Evolutionary conservation across 1,140 invertebrate species (phyloP).

Genomic region (Manduca sexta): DNA sequence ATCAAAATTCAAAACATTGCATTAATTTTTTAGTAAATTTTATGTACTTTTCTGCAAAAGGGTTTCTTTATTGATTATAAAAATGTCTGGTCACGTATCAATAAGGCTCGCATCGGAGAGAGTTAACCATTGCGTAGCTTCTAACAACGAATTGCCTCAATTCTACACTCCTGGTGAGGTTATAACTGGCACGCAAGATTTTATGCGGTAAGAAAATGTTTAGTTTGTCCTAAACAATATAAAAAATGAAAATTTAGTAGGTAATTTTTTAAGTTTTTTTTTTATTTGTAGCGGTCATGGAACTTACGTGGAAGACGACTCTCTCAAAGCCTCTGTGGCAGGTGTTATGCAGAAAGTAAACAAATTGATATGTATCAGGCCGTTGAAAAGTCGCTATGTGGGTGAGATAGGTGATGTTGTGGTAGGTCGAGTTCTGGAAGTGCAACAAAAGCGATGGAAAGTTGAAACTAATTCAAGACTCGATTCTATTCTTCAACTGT

Average conservation of each 20-base stretch:
- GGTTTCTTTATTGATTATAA: neutral
- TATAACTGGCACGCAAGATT: constrained; percentile 86
- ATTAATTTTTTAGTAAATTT: too few species aligned
- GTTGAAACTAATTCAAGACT: constrained; percentile 95
- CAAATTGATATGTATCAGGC: constrained; percentile 92
- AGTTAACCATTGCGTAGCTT: constrained; percentile 74
- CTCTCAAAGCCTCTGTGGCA: constrained; percentile 92
- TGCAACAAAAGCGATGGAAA: constrained; percentile 94
- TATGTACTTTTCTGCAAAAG: too few species aligned
- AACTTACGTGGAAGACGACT: constrained; percentile 89
- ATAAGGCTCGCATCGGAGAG: constrained; percentile 74
- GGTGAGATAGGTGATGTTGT: constrained; percentile 98
- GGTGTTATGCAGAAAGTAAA: constrained; percentile 96
- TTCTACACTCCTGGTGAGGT: constrained; percentile 92
- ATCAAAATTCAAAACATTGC: too few species aligned
- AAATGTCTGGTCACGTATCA: constrained; percentile 71
- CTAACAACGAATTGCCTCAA: constrained; percentile 74
- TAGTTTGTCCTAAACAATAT: too few species aligned
- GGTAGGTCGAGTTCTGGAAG: constrained; percentile 93
- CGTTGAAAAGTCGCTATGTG: constrained; percentile 91
- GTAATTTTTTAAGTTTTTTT: neutral
- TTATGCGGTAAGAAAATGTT: constrained; percentile 90
- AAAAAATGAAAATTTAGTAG: too few species aligned
- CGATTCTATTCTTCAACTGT: constrained; percentile 91
- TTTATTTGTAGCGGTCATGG: constrained; percentile 90